A percentile compares a stretch with the other conserved stretches of the same genome.
These are phyloP conservation scores for Drosophila arizonae DNA, from an alignment of 1,140 invertebrate species.

Conservation along the genomic window DNA sequence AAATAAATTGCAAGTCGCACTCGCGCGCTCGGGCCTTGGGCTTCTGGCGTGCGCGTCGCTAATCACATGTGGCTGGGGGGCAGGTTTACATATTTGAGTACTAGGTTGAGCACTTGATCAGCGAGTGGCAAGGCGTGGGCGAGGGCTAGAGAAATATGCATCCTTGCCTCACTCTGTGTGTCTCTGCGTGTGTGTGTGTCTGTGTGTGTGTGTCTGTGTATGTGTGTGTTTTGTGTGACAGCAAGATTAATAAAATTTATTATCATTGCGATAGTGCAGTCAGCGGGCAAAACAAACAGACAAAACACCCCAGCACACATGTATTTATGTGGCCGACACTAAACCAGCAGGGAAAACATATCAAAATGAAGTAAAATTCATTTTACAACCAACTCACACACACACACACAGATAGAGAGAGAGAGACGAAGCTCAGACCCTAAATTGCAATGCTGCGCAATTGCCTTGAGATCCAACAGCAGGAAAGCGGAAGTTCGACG, in stretches of 20 bases:
- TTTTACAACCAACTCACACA: conserved; percentile 60
- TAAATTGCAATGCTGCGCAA: conserved; percentile 71
- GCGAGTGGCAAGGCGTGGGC: conserved; percentile 7
- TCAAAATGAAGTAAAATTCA: conserved; percentile 82
- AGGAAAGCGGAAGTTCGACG: conserved; percentile 75
- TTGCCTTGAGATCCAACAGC: conserved; percentile 57
- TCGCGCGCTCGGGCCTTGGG: conserved; percentile 13
- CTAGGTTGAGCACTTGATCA: conserved; percentile 37
- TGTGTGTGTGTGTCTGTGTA: conserved; percentile 23
- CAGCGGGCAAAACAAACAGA: conserved; percentile 34
- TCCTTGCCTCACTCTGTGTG: neutral
- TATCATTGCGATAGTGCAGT: conserved; percentile 73
- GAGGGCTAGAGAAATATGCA: conserved; percentile 9
- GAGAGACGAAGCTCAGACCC: conserved; percentile 37
- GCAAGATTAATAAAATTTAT: conserved; percentile 80
- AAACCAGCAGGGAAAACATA: conserved; percentile 74
- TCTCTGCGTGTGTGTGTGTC: neutral
- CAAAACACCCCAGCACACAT: conserved; percentile 51
- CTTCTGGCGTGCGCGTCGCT: conserved; percentile 13
- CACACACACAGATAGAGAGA: no score
- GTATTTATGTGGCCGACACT: conserved; percentile 63
- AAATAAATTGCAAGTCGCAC: conserved; percentile 58
- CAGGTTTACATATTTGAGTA: conserved; percentile 56
- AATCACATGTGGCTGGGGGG: conserved; percentile 20
- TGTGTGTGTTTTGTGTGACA: conserved; percentile 45